These are phyloP conservation scores for Cryptocephalus primarius DNA, from an alignment of 2,888 invertebrate genomes.

Conservation along the genomic window DNA sequence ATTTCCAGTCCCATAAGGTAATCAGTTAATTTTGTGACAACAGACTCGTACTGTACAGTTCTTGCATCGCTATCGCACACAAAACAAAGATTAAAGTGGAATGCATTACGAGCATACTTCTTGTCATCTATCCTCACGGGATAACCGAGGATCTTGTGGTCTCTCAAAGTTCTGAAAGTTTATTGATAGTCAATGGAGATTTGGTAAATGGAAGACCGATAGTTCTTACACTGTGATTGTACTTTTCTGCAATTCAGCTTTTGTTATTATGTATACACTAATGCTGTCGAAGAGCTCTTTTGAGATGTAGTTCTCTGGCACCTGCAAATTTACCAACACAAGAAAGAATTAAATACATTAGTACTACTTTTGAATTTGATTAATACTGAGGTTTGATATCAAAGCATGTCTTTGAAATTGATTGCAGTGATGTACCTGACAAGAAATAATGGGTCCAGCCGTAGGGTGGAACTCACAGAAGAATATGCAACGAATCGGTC, in stretches of 20 bases:
- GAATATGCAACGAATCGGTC: conserved; percentile 72
- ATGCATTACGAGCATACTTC: conserved; percentile 87
- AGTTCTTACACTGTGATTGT: conserved; percentile 77
- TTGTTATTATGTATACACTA: conserved; percentile 91
- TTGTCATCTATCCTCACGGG: conserved; percentile 83
- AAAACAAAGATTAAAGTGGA: conserved; percentile 90
- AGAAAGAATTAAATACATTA: not conserved
- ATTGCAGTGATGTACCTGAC: conserved; percentile 49
- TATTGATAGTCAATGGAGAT: not conserved
- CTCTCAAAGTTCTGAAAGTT: conserved; percentile 49
- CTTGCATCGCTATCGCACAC: conserved; percentile 84
- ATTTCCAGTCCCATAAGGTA: conserved; percentile 84
- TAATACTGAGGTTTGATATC: no score
- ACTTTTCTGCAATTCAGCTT: conserved; percentile 80
- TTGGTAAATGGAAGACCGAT: not conserved
- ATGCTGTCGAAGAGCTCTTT: conserved; percentile 91
- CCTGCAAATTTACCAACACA: conserved; percentile 41
- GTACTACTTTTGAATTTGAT: no score
- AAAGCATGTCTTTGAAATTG: not conserved
- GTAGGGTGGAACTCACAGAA: conserved; percentile 67
- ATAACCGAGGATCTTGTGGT: conserved; percentile 85
- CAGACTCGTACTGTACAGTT: conserved; percentile 86
- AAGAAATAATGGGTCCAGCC: conserved; percentile 74
- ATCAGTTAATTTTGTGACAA: conserved; percentile 87
- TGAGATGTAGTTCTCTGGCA: conserved; percentile 81